These are phyloP conservation scores for Caenorhabditis remanei DNA, from an alignment of 1,140 invertebrate genomes.

Conservation along the genomic window DNA sequence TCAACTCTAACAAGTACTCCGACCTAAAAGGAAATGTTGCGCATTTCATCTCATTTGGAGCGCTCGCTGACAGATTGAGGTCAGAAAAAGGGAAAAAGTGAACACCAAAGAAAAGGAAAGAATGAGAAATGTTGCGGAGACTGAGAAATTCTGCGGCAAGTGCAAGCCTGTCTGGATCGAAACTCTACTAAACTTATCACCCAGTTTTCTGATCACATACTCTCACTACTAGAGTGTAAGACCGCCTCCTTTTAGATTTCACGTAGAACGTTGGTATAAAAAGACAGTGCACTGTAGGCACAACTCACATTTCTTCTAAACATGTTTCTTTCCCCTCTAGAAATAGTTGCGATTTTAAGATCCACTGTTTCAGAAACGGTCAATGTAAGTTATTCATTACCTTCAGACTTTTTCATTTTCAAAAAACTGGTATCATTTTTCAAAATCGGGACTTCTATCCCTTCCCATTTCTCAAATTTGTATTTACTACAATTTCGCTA, in stretches of 20 bases:
- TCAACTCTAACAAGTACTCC: slow-evolving; percentile 9
- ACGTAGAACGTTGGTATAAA: slow-evolving; percentile 11
- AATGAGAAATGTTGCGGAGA: slow-evolving; percentile 29
- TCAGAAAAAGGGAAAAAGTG: slow-evolving; percentile 1
- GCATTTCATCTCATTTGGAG: neutral
- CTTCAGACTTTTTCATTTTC: too few relatives aligned
- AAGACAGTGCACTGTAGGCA: neutral
- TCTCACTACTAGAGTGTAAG: neutral
- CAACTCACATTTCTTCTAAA: neutral
- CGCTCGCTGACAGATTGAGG: neutral
- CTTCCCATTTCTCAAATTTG: neutral
- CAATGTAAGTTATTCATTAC: neutral
- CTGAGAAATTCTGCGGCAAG: slow-evolving; percentile 6
- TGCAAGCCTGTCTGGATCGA: neutral
- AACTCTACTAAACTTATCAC: neutral
- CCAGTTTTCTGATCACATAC: slow-evolving; percentile 22
- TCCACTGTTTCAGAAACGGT: neutral
- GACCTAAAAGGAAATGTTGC: neutral
- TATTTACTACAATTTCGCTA: neutral
- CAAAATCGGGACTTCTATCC: neutral
- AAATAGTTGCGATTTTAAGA: neutral
- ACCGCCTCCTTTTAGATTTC: neutral
- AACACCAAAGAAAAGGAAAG: neutral
- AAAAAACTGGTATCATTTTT: neutral
- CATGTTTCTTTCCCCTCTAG: neutral